Conservation (phyloP, 2,113 vertebrate species). For the Nibea albiflora region DNA sequence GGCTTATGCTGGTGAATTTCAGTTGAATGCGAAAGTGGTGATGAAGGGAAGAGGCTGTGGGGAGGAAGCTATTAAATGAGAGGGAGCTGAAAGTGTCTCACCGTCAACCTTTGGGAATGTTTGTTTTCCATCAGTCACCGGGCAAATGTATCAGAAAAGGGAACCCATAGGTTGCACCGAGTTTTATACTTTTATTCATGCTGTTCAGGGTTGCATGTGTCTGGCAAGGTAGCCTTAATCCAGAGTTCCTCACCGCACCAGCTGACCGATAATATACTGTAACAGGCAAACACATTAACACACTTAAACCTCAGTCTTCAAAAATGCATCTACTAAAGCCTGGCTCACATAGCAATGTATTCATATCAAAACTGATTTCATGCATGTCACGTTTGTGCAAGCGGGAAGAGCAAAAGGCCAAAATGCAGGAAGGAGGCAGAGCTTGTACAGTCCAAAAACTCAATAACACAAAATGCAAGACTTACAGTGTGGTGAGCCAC, state of each 20-base stretch:
- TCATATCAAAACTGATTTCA: not conserved
- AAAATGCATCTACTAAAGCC: slow-evolving; percentile 1
- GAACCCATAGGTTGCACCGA: not conserved
- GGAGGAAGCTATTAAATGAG: slow-evolving; percentile 4
- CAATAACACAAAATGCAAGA: too few species aligned
- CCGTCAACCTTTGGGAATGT: not conserved
- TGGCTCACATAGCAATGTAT: not conserved
- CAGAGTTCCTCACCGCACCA: not conserved
- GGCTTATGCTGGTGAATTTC: slow-evolving; percentile 63
- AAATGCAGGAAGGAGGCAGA: too few species aligned
- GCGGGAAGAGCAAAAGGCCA: too few species aligned
- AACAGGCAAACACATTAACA: not conserved
- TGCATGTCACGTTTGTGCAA: not conserved
- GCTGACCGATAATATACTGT: not conserved
- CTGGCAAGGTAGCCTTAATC: not conserved
- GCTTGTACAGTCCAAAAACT: too few species aligned
- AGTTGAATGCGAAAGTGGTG: slow-evolving; percentile 18
- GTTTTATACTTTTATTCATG: not conserved
- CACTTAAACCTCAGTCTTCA: not conserved
- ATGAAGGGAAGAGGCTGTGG: slow-evolving; percentile 32
- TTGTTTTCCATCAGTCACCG: slow-evolving; percentile 5
- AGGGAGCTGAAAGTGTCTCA: slow-evolving; percentile 1
- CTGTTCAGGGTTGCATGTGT: not conserved
- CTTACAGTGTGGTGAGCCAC: too few species aligned
- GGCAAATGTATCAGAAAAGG: not conserved